Percentiles rank a stretch among this genome's conserved stretches.
phyloP scores from a whole-genome alignment of 2,113 vertebrate species.

The Paedocypris sp. region DNA sequence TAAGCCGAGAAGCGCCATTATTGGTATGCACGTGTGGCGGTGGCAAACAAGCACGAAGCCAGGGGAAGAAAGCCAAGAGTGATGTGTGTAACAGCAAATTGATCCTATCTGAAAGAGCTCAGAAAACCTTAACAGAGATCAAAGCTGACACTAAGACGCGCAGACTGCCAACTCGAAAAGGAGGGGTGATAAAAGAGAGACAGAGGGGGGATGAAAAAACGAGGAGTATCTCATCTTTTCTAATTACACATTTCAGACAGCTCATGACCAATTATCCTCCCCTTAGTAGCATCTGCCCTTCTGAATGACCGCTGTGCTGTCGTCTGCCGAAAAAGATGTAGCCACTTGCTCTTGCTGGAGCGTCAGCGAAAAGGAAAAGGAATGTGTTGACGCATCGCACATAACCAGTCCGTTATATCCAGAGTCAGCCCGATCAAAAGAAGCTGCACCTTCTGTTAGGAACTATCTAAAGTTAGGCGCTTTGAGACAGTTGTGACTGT shows the following conservation, averaged over 20 bases:
- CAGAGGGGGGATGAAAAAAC: conserved; percentile 35
- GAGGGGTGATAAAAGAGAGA: conserved; percentile 29
- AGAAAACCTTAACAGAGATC: conserved; percentile 60
- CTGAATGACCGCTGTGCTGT: conserved; percentile 54
- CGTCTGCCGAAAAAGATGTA: conserved; percentile 46
- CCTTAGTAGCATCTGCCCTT: conserved; percentile 65
- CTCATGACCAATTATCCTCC: conserved; percentile 64
- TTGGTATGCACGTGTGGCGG: conserved; percentile 31
- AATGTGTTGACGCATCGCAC: too few relatives aligned
- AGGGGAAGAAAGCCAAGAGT: conserved; percentile 42
- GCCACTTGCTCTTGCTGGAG: too few relatives aligned
- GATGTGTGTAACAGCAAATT: conserved; percentile 59
- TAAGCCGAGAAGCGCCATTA: conserved; percentile 23
- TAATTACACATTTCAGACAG: conserved; percentile 70
- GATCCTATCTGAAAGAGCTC: conserved; percentile 59
- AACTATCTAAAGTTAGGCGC: too few relatives aligned
- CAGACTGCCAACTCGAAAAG: conserved; percentile 48
- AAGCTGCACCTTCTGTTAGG: too few relatives aligned
- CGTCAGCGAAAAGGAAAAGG: conserved; percentile 46
- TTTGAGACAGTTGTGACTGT: too few relatives aligned
- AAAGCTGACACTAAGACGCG: conserved; percentile 57
- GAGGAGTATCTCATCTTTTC: conserved; percentile 58
- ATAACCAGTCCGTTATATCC: too few relatives aligned
- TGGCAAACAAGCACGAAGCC: conserved; percentile 39
- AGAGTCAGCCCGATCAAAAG: too few relatives aligned